Percentiles rank a stretch among this genome's conserved stretches.
phyloP scores from a whole-genome alignment of 2,888 invertebrate species.

The Lycocerus yunnanus region DNA sequence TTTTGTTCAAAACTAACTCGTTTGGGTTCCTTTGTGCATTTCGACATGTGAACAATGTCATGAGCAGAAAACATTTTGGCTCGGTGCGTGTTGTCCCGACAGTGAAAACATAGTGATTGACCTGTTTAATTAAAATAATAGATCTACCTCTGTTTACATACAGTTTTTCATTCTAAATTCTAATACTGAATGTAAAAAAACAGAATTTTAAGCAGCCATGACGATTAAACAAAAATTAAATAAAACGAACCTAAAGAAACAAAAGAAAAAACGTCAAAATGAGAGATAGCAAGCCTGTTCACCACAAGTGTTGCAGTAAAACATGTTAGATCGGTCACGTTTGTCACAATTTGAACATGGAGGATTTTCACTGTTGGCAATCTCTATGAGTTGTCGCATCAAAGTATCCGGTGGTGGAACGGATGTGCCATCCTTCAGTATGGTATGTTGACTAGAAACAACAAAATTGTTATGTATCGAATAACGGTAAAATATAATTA shows the following conservation, averaged over 20 bases:
- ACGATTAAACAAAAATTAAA: slow-evolving; percentile 23
- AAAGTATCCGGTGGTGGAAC: slow-evolving; percentile 69
- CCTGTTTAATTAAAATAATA: slow-evolving; percentile 52
- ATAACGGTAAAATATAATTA: background rate
- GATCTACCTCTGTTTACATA: background rate
- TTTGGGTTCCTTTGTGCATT: slow-evolving; percentile 70
- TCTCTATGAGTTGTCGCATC: slow-evolving; percentile 71
- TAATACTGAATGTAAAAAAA: too few species aligned
- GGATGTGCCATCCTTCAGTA: slow-evolving; percentile 64
- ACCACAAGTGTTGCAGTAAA: slow-evolving; percentile 79
- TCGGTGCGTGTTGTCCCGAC: slow-evolving; percentile 73
- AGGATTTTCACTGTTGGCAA: slow-evolving; percentile 72
- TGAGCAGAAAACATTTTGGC: slow-evolving; percentile 79
- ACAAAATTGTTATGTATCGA: background rate
- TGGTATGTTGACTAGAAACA: slow-evolving; percentile 60
- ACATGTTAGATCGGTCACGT: slow-evolving; percentile 70
- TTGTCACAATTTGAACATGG: slow-evolving; percentile 81
- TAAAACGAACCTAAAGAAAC: slow-evolving; percentile 32
- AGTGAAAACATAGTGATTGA: slow-evolving; percentile 72
- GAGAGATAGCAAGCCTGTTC: slow-evolving; percentile 36
- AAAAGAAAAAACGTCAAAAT: slow-evolving; percentile 29
- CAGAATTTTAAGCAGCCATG: slow-evolving; percentile 26
- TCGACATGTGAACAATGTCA: slow-evolving; percentile 73
- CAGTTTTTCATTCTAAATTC: background rate
- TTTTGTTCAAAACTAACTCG: slow-evolving; percentile 57